Conservation (phyloP, 2,113 vertebrate genomes). For the Turdus rufiventris region DNA sequence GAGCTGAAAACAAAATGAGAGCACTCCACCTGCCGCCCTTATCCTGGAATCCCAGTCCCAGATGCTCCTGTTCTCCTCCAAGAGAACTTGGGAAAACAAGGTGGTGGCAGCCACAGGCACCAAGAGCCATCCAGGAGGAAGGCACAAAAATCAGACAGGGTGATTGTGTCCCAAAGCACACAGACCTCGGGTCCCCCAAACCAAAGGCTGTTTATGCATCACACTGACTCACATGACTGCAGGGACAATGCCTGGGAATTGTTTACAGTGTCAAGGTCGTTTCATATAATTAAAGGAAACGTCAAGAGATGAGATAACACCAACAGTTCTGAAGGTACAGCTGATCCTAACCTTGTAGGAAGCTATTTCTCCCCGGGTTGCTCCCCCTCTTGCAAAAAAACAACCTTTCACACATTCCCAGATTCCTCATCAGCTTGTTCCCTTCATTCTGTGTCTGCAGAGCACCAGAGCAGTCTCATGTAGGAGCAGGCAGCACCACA, state of each 20-base stretch:
- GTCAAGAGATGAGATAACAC: slow-evolving; percentile 41
- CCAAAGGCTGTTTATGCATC: neutral
- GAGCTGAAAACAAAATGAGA: neutral
- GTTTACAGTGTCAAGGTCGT: slow-evolving; percentile 17
- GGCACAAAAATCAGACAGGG: neutral
- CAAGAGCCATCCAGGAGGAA: neutral
- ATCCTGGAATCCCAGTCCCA: neutral
- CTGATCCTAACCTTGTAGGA: neutral
- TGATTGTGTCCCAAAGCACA: neutral
- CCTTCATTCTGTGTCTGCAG: neutral
- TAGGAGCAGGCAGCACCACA: neutral
- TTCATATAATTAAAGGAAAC: slow-evolving; percentile 46
- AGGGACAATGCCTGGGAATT: slow-evolving; percentile 35
- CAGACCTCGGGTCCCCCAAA: neutral
- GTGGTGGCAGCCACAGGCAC: fast-evolving
- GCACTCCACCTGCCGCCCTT: neutral
- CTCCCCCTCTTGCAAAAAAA: neutral
- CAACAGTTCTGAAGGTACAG: neutral
- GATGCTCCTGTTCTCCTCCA: neutral
- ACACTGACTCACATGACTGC: neutral
- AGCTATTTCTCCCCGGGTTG: neutral
- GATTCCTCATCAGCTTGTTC: neutral
- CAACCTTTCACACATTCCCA: neutral
- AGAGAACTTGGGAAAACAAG: neutral
- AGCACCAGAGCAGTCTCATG: neutral